Percentiles rank a stretch among this genome's conserved stretches.
phyloP scores from a whole-genome alignment of 2,888 invertebrate genomes.

The Eupeodes luniger region DNA sequence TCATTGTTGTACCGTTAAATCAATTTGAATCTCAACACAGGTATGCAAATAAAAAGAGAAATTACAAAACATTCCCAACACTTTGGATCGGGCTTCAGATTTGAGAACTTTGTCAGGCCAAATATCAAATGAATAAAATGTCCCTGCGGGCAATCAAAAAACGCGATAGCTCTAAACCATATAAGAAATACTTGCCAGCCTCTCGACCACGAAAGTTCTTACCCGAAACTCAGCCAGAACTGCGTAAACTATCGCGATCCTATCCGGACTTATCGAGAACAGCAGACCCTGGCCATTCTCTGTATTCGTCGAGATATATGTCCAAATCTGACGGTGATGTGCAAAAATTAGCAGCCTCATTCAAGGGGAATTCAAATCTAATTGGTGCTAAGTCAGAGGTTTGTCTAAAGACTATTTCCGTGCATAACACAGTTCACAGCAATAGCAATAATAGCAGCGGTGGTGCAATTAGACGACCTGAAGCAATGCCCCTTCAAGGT shows the following conservation, averaged over 20 bases:
- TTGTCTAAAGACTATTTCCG: conserved; percentile 83
- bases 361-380: conserved; percentile 77
- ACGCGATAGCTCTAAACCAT: conserved; percentile 79
- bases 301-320: conserved; percentile 50
- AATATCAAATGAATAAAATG: conserved; percentile 78
- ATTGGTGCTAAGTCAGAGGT: conserved; percentile 83
- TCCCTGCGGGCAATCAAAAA: conserved; percentile 84
- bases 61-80: conserved; percentile 20
- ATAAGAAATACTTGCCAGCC: conserved; percentile 64
- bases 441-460: conserved; percentile 65
- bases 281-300: conserved; percentile 41
- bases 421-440: conserved; percentile 78
- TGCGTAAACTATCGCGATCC: conserved; percentile 60
- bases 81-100: neutral
- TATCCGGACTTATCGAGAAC: conserved; percentile 64
- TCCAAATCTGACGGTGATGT: conserved; percentile 83
- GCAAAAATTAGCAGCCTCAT: conserved; percentile 77
- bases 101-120: conserved; percentile 6
- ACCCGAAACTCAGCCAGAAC: conserved; percentile 60
- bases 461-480: conserved; percentile 59
- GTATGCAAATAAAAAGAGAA: conserved; percentile 51
- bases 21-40: neutral
- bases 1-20: neutral
- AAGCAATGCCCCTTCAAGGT: conserved; percentile 76
- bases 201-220: conserved; percentile 72